Conservation (phyloP, 2,888 invertebrate genomes). For the Aplocera efformata region DNA sequence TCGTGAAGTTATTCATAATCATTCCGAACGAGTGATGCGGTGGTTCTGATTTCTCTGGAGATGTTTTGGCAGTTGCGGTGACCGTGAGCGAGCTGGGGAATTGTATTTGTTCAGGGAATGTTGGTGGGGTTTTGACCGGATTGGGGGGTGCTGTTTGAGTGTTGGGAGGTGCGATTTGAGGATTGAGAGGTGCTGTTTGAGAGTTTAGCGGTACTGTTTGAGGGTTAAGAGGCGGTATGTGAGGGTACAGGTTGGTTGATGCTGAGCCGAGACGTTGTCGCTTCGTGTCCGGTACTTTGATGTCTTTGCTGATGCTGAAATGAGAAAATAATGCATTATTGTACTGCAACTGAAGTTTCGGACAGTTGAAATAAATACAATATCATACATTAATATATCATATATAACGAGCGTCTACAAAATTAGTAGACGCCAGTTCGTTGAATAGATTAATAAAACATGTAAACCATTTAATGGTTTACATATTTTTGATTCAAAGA, state of each 20-base stretch:
- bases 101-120: constrained; percentile 57
- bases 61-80: constrained; percentile 48
- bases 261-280: constrained; percentile 50
- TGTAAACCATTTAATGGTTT: too few species aligned
- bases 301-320: constrained; percentile 69
- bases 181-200: constrained; percentile 1
- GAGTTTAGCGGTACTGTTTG: constrained; percentile 8
- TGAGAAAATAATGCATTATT: not conserved
- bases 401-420: too few species aligned
- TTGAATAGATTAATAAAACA: not conserved
- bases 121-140: constrained; percentile 15
- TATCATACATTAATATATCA: too few species aligned
- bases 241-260: constrained; percentile 27
- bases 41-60: constrained; percentile 33
- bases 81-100: constrained; percentile 73
- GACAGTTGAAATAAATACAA: too few species aligned
- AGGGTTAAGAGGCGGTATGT: not conserved
- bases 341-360: not conserved
- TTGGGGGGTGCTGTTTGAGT: constrained; percentile 8
- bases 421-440: too few species aligned
- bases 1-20: constrained; percentile 46
- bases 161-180: too few species aligned
- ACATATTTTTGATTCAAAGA: too few species aligned
- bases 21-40: constrained; percentile 39
- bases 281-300: constrained; percentile 58